Conservation (phyloP, 2,888 invertebrate species). For the Dendrolimus pini region DNA sequence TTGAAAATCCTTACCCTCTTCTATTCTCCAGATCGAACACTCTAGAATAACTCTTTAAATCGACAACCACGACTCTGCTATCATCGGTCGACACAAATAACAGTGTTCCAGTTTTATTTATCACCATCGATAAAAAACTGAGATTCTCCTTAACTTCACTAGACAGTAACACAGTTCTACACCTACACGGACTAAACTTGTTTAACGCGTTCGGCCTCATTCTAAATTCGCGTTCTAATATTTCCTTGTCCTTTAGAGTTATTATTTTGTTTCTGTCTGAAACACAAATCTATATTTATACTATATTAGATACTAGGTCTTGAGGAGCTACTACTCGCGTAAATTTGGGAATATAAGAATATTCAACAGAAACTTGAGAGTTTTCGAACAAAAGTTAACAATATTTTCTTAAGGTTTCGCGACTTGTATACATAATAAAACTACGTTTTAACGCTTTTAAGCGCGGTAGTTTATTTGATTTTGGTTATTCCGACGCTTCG, state of each 20-base stretch:
- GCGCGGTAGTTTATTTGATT: too few relatives aligned
- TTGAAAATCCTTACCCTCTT: conserved; percentile 46
- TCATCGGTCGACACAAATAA: conserved; percentile 64
- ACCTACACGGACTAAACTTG: conserved; percentile 32
- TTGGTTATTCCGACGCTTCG: too few relatives aligned
- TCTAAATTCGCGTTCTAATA: conserved; percentile 48
- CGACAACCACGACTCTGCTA: conserved; percentile 54
- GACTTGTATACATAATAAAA: too few relatives aligned
- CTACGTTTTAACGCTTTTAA: too few relatives aligned
- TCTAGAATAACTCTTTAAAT: conserved; percentile 49
- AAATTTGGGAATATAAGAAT: too few relatives aligned
- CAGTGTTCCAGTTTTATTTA: conserved; percentile 55
- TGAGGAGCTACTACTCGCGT: too few relatives aligned
- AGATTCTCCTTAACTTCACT: conserved; percentile 45
- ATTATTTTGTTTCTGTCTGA: conserved; percentile 59
- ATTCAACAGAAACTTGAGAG: too few relatives aligned
- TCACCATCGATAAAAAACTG: conserved; percentile 48
- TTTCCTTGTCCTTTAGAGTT: conserved; percentile 48
- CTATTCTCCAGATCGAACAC: conserved; percentile 60
- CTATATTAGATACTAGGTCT: too few relatives aligned
- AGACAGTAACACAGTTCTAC: conserved; percentile 36
- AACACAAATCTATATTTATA: conserved; percentile 11
- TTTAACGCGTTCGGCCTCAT: conserved; percentile 28
- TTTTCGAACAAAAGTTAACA: too few relatives aligned
- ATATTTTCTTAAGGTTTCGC: too few relatives aligned